A percentile compares a stretch with the other conserved stretches of the same genome.
Evolutionary conservation across 1,140 invertebrate species (phyloP).

Genomic region (Camponotus pennsylvanicus): DNA sequence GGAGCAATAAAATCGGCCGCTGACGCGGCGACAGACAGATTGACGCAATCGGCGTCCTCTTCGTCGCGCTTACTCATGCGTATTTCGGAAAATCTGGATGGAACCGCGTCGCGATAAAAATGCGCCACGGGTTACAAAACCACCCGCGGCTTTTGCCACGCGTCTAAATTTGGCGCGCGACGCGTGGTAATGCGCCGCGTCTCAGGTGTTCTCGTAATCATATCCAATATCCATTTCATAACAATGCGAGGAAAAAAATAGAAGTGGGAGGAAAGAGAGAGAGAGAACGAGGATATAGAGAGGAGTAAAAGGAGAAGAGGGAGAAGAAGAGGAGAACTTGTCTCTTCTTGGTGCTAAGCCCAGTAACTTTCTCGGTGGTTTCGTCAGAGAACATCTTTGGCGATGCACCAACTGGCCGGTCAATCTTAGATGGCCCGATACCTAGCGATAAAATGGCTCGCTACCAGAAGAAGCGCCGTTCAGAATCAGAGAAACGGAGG

Average conservation of each 20-base stretch:
- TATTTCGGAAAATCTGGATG: constrained; percentile 67
- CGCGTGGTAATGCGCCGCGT: constrained; percentile 24
- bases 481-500: constrained; percentile 39
- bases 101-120: constrained; percentile 38
- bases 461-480: constrained; percentile 45
- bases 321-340: constrained; percentile 11
- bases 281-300: not conserved
- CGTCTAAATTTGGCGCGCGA: constrained; percentile 65
- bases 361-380: constrained; percentile 70
- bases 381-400: constrained; percentile 58
- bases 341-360: constrained; percentile 56
- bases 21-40: constrained; percentile 57
- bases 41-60: constrained; percentile 52
- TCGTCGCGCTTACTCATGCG: constrained; percentile 54
- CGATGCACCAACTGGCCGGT: constrained; percentile 65
- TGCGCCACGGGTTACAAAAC: constrained; percentile 40
- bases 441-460: constrained; percentile 55
- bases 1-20: constrained; percentile 54
- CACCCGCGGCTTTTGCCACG: constrained; percentile 33
- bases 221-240: constrained; percentile 70
- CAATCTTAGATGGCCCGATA: constrained; percentile 53
- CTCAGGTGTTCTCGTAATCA: constrained; percentile 57
- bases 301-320: not conserved
- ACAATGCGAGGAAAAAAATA: constrained; percentile 69
- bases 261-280: not conserved